Base-by-base conservation (phyloP, 1,140 invertebrate species). In the Leptoteleia sp. region DNA sequence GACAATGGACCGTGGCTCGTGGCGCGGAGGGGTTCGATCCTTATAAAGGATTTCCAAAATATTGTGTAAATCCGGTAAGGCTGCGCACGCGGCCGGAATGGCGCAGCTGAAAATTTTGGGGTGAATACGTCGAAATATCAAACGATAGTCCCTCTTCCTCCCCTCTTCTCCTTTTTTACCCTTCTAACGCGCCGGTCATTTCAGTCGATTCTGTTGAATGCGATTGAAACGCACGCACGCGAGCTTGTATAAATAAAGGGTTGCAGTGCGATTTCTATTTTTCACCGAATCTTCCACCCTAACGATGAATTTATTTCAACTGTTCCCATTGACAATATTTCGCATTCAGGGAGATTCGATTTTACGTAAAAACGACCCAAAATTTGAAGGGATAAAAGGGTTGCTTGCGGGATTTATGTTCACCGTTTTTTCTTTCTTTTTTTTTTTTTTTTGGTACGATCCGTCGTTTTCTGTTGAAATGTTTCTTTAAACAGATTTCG, bases 11-110 rank as follows among this genome's bases (percentile, higher is more conserved):
- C 50, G 40, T 84, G 82, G 82, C 62, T 59, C 68, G 78, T 76
- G 54, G 67, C 78, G 55, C 70, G n/a, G n/a, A 81, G 76, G 81
- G 81, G 79, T 75, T 40, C 55, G 54, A 71, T 81, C 81, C 80
- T 85, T 84, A 88, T 89, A 87, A 87, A 88, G 83, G 87, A 89
- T 90, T 90, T 90, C 89, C 89, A 90, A 89, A 90, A 90, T 90
- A 90, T 90, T 89, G 89, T 89, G 88, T 90, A 89, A 90, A 90
- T 89, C 87, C 77, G 65, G 67, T 67, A 62, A 73, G 76, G 64
- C 52, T 77, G 65, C 52, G 73, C 75, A 79, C 57, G 73, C 42
- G 77, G 61, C 64, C 42, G 52, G 62, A 70, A 77, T 71, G 67
- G 78, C 16, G 72, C 87, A 88, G 85, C 87, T 89, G 86, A 89